These are phyloP conservation scores for Rhopalosiphum padi DNA, from an alignment of 1,140 invertebrate genomes.

Conservation along the genomic window DNA sequence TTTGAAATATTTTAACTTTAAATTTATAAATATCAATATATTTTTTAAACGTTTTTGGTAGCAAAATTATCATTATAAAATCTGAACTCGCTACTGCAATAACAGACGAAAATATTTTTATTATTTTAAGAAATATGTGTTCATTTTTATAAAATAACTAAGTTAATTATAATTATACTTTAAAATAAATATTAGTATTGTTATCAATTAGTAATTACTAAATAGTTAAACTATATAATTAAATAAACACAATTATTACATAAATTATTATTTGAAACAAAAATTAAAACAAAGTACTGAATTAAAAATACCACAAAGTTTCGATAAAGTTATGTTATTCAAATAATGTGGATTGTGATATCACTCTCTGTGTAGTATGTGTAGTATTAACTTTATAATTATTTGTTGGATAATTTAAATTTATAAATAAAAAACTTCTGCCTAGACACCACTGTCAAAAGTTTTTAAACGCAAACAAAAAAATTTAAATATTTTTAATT, in stretches of 20 bases:
- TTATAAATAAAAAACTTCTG: not conserved
- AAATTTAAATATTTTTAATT: slow-evolving; percentile 11
- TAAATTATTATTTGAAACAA: not conserved
- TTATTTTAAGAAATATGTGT: too few species aligned
- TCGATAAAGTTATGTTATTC: not conserved
- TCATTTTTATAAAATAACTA: too few species aligned
- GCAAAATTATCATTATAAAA: too few species aligned
- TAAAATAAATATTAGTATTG: not conserved
- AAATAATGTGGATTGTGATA: not conserved
- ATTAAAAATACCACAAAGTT: not conserved
- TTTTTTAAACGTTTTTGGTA: not conserved
- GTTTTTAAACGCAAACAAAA: not conserved
- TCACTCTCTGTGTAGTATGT: not conserved
- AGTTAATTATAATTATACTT: too few species aligned
- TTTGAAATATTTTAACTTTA: not conserved
- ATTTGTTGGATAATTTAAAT: not conserved
- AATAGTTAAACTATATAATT: not conserved
- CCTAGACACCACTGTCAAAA: not conserved
- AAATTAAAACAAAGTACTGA: not conserved
- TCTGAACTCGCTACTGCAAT: not conserved
- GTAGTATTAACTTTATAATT: not conserved
- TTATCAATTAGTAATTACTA: not conserved
- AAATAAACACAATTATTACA: too few species aligned
- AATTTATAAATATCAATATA: not conserved
- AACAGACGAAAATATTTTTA: too few species aligned